Evolutionary conservation across 2,888 invertebrate genomes (phyloP).

Genomic region (Pyralis farinalis): DNA sequence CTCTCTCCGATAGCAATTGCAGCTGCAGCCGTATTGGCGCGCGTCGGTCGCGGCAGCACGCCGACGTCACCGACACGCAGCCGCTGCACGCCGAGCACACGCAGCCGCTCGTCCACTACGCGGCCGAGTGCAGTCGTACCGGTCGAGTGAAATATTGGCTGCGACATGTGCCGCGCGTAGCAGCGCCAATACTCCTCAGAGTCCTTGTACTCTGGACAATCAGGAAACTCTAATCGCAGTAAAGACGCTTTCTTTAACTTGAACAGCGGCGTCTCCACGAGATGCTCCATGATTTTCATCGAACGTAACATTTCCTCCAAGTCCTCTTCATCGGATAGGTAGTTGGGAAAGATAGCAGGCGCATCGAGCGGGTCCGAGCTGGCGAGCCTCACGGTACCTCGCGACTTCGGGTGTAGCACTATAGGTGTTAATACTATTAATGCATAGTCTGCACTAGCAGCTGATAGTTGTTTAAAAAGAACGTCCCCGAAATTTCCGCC

Average conservation of each 20-base stretch:
- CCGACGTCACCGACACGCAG: too few relatives aligned
- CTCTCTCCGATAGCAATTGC: too few relatives aligned
- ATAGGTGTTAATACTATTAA: constrained; percentile 37
- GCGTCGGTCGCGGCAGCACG: too few relatives aligned
- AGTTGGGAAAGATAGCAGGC: constrained; percentile 48
- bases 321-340: constrained; percentile 39
- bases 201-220: constrained; percentile 29
- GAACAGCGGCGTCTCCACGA: constrained; percentile 31
- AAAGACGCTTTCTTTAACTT: constrained; percentile 30
- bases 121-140: too few relatives aligned
- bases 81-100: too few relatives aligned
- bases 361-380: constrained; percentile 31
- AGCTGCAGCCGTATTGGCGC: too few relatives aligned
- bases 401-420: constrained; percentile 40
- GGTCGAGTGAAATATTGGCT: too few relatives aligned
- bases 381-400: constrained; percentile 40
- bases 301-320: constrained; percentile 35
- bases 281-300: constrained; percentile 38
- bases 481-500: constrained; percentile 23
- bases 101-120: too few relatives aligned
- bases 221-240: constrained; percentile 29
- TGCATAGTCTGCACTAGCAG: constrained; percentile 29
- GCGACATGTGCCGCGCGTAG: too few relatives aligned
- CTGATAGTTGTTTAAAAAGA: constrained; percentile 31
- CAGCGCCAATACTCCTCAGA: constrained; percentile 43